Evolutionary conservation across 2,797 vertebrate species (phyloP).

Genomic region (Danio tinwini): DNA sequence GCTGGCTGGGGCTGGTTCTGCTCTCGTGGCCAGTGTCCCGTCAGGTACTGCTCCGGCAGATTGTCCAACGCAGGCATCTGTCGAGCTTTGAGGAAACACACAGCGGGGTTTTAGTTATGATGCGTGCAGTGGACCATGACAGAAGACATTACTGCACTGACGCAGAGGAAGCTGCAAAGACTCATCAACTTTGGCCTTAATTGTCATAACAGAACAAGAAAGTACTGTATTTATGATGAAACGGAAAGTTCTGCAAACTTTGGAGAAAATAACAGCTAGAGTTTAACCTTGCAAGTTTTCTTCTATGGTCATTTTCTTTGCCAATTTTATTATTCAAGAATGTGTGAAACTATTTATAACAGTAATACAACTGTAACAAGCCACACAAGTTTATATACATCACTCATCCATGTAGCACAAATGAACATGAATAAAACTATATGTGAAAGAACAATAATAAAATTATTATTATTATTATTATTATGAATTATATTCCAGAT

Average conservation of each 20-base stretch:
- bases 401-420: too few species aligned
- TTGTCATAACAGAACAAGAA: conserved; percentile 13
- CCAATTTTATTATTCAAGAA: too few species aligned
- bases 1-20: conserved; percentile 88
- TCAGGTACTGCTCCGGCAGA: conserved; percentile 95
- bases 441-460: too few species aligned
- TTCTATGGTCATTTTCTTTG: not conserved
- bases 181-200: not conserved
- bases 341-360: too few species aligned
- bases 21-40: conserved; percentile 96
- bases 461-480: too few species aligned
- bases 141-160: not conserved
- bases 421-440: too few species aligned
- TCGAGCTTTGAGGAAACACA: conserved; percentile 54
- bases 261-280: not conserved
- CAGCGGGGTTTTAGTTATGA: not conserved
- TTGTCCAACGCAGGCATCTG: conserved; percentile 93
- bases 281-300: not conserved
- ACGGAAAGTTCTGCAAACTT: not conserved
- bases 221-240: conserved; percentile 1
- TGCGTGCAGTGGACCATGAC: not conserved
- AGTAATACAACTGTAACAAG: too few species aligned
- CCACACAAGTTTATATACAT: too few species aligned
- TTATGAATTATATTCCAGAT: too few species aligned
- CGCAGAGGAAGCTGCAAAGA: conserved; percentile 17